Percentiles rank a stretch among this genome's conserved stretches.
These are phyloP conservation scores for Tetramorium simillimum DNA, from an alignment of 1,140 invertebrate genomes.

Conservation along the genomic window DNA sequence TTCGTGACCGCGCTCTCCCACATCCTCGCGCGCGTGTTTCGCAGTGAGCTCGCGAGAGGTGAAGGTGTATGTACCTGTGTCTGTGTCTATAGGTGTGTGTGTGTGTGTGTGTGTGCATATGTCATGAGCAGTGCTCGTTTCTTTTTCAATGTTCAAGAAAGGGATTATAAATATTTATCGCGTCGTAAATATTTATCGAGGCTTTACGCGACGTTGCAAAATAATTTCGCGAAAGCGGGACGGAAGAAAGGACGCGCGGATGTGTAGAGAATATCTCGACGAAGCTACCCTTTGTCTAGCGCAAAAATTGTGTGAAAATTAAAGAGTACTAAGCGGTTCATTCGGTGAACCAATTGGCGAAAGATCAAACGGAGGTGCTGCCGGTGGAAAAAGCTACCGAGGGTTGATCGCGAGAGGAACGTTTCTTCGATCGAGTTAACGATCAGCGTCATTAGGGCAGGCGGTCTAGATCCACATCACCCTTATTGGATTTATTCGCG, in stretches of 20 bases:
- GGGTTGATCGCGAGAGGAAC: neutral
- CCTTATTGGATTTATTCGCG: constrained; percentile 30
- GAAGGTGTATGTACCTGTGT: neutral
- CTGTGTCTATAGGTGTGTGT: neutral
- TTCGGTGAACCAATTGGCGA: neutral
- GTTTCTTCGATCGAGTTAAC: constrained; percentile 13
- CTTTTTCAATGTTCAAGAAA: neutral
- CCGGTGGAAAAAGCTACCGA: neutral
- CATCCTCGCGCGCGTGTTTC: constrained; percentile 9
- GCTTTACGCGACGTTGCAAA: neutral
- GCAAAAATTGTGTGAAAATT: neutral
- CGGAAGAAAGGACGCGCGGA: neutral
- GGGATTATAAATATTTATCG: neutral
- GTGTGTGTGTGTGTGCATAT: neutral
- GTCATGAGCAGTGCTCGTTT: neutral
- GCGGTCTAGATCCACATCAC: neutral
- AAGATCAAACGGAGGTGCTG: neutral
- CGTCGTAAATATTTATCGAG: neutral
- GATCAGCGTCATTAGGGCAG: neutral
- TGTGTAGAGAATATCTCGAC: neutral
- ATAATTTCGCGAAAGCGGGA: neutral
- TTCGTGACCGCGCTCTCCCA: neutral
- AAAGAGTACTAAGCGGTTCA: neutral
- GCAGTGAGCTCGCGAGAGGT: constrained; percentile 16
- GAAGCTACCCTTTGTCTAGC: neutral